Conservation (phyloP, 1,140 invertebrate species). For the Drosophila kanapiae region DNA sequence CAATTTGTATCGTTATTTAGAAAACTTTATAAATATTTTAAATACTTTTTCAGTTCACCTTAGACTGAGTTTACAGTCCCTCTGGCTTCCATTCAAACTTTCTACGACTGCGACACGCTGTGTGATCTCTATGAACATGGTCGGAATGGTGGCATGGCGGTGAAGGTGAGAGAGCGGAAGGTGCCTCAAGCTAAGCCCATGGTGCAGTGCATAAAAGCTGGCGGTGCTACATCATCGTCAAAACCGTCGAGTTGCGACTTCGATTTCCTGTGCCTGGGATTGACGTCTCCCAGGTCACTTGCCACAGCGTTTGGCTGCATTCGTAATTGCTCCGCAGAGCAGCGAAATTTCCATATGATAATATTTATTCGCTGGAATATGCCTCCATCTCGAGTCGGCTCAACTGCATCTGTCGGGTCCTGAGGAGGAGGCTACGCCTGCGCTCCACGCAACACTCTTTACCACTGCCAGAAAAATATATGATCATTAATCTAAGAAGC, state of each 20-base stretch:
- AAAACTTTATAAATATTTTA: too few relatives aligned
- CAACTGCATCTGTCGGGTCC: conserved; percentile 34
- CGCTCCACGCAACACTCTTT: conserved; percentile 64
- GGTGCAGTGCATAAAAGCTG: conserved; percentile 49
- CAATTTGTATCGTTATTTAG: not conserved
- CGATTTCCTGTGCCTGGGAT: conserved; percentile 76
- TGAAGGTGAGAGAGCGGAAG: not conserved
- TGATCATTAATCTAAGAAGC: too few relatives aligned
- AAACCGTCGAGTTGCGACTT: conserved; percentile 79
- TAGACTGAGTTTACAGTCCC: conserved; percentile 4
- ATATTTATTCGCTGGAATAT: conserved; percentile 82
- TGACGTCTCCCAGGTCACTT: conserved; percentile 79
- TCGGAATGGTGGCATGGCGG: conserved; percentile 3
- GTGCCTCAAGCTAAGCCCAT: not conserved
- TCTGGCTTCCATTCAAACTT: conserved; percentile 54
- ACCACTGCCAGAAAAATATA: not conserved
- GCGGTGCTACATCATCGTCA: conserved; percentile 80
- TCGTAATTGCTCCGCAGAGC: conserved; percentile 75
- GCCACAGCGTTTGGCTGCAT: conserved; percentile 60
- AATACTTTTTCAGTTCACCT: not conserved
- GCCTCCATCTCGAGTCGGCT: conserved; percentile 61
- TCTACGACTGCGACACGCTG: conserved; percentile 66
- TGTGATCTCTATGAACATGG: conserved; percentile 71
- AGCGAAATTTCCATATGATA: conserved; percentile 80
- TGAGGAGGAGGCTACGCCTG: conserved; percentile 57